Evolutionary conservation across 2,113 vertebrate genomes (phyloP), one percentile per base, ranked within the genome.

Genomic region (Verasper variegatus): DNA sequence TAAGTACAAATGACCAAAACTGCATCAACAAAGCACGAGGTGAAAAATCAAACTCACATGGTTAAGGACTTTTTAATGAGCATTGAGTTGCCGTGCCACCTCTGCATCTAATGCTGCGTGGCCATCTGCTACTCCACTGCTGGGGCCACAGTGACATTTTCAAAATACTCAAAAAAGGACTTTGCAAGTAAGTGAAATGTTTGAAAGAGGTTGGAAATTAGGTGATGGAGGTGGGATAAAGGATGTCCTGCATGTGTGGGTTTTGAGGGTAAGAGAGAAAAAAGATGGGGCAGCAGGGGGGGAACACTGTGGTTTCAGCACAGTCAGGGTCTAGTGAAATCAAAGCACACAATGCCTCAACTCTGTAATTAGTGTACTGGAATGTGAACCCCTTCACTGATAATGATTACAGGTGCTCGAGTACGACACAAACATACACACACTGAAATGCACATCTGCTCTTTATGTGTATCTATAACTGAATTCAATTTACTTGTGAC

Each of bases 351-450:
- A 68, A 89, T 70, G 80, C 26, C 71, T 78, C 20, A 54, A 68
- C 84, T 88, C 85, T 92, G 84, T 90, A 88, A 91, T 92, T 89
- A 92, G 71, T 78, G 64, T 12, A 66, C 37, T 68, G 83, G 87
- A 91, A 88, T 87, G 85, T 67, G 74, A 75, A 83, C 49, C 59
- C 81, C 85, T 73, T 84, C 85, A 83, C 78, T 89, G 82, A 89
- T 88, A 88, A 90, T 85, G 78, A 88, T 81, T 84, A 88, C 78
- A 88, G 82, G 82, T 86, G 83, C 80, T 71, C 73, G 40, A n/a
- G 5, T 64, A 42, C 11, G 15, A 80, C 70, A 78, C 57, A 71
- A 66, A 68, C 56, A 77, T 18, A 80, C 70, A 78, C 57, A 71
- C 57, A 71, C 47, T 6, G 15, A 66, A 27, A 60, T 37, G 37